Evolutionary conservation across 2,888 invertebrate species (phyloP).

Genomic region (Amiota minor): DNA sequence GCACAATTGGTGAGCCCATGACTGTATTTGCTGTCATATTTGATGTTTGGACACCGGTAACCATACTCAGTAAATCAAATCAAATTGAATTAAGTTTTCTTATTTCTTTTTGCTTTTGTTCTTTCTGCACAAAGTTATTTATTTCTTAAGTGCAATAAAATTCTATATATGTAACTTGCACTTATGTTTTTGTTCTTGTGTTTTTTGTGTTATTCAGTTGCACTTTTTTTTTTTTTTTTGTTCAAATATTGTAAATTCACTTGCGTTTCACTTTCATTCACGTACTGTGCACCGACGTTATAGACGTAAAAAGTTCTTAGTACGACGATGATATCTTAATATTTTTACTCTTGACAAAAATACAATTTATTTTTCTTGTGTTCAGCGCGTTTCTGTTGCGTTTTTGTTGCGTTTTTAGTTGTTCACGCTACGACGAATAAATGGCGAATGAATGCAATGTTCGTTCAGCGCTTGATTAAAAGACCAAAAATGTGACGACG

Average conservation of each 20-base stretch:
- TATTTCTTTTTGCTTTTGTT: slow-evolving; percentile 47
- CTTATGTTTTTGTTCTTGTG: slow-evolving; percentile 38
- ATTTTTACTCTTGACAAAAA: slow-evolving; percentile 39
- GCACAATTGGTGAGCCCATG: slow-evolving; percentile 65
- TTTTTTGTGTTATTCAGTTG: slow-evolving; percentile 47
- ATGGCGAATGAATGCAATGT: slow-evolving; percentile 71
- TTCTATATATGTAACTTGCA: slow-evolving; percentile 12
- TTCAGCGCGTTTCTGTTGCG: slow-evolving; percentile 28
- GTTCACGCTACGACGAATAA: slow-evolving; percentile 66
- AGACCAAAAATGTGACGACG: slow-evolving; percentile 49
- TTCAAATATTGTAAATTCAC: slow-evolving; percentile 29
- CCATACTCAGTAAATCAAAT: slow-evolving; percentile 59
- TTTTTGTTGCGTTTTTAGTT: slow-evolving; percentile 41
- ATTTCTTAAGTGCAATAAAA: not conserved
- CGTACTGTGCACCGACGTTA: slow-evolving; percentile 50
- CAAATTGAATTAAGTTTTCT: slow-evolving; percentile 8
- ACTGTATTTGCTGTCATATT: slow-evolving; percentile 68
- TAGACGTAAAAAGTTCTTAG: slow-evolving; percentile 38
- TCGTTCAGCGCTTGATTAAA: slow-evolving; percentile 69
- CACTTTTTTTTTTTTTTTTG: slow-evolving; percentile 51
- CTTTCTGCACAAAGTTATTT: not conserved
- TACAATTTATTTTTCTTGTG: not conserved
- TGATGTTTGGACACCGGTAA: slow-evolving; percentile 71
- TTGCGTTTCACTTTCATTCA: slow-evolving; percentile 29
- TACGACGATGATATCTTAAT: slow-evolving; percentile 39